A percentile compares a stretch with the other conserved stretches of the same genome.
Evolutionary conservation across 2,113 vertebrate genomes (phyloP).

Genomic region (Lophochroa leadbeateri): DNA sequence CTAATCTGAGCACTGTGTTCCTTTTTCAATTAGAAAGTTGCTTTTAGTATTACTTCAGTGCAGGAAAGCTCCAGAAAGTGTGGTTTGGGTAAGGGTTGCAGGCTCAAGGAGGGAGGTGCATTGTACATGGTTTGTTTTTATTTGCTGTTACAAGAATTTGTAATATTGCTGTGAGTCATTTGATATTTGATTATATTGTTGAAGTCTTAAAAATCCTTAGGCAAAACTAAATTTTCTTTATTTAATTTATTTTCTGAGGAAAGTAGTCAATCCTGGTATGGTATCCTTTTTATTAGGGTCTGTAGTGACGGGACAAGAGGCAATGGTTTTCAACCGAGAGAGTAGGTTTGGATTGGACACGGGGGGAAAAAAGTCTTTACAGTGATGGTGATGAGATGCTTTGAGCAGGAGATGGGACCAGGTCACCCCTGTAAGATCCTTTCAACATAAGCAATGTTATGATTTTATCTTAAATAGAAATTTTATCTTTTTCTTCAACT

Average conservation of each 20-base stretch:
- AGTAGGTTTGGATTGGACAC: not conserved
- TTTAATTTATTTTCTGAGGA: not conserved
- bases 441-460: not conserved
- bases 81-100: not conserved
- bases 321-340: not conserved
- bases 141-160: not conserved
- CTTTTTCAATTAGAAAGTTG: not conserved
- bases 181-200: not conserved
- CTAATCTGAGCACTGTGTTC: not conserved
- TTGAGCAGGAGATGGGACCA: not conserved
- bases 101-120: not conserved
- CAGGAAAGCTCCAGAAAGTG: not conserved
- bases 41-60: not conserved
- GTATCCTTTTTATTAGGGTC: not conserved
- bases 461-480: not conserved
- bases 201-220: not conserved
- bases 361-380: not conserved
- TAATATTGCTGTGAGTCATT: not conserved
- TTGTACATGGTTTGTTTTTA: rapidly evolving
- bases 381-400: not conserved
- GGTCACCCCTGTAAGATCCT: not conserved
- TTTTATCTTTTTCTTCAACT: not conserved
- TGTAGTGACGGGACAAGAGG: not conserved
- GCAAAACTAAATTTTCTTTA: not conserved
- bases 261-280: not conserved